Evolutionary conservation across 2,888 invertebrate genomes (phyloP).

Genomic region (Tuberolachnus salignus): DNA sequence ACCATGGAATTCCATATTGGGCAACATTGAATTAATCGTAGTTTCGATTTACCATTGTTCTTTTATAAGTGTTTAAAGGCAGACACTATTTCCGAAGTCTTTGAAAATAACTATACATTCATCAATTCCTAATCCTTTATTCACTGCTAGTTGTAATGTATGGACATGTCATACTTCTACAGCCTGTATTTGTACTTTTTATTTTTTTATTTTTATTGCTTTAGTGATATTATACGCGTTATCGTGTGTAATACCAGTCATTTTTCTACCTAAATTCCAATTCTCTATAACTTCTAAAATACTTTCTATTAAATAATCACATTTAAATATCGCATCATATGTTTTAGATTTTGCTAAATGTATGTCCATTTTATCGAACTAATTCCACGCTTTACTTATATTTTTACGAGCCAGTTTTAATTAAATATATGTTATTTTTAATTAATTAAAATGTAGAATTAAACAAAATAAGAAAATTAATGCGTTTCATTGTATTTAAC

Average conservation of each 20-base stretch:
- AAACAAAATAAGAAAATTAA: constrained; percentile 8
- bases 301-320: too few species aligned
- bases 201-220: neutral
- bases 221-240: neutral
- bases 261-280: constrained; percentile 17
- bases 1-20: too few species aligned
- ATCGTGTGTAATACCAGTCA: too few species aligned
- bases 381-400: constrained; percentile 1
- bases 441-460: constrained; percentile 4
- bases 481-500: neutral
- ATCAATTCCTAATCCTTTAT: too few species aligned
- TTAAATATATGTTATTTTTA: neutral
- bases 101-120: too few species aligned
- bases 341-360: neutral
- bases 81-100: too few species aligned
- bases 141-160: too few species aligned
- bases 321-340: constrained; percentile 4
- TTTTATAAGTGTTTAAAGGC: too few species aligned
- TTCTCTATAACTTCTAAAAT: neutral
- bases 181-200: too few species aligned
- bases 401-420: neutral
- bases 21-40: too few species aligned
- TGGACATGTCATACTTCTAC: too few species aligned
- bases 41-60: too few species aligned
- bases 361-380: neutral